phyloP scores from a whole-genome alignment of 2,888 invertebrate species.

The Bellardia bayeri region DNA sequence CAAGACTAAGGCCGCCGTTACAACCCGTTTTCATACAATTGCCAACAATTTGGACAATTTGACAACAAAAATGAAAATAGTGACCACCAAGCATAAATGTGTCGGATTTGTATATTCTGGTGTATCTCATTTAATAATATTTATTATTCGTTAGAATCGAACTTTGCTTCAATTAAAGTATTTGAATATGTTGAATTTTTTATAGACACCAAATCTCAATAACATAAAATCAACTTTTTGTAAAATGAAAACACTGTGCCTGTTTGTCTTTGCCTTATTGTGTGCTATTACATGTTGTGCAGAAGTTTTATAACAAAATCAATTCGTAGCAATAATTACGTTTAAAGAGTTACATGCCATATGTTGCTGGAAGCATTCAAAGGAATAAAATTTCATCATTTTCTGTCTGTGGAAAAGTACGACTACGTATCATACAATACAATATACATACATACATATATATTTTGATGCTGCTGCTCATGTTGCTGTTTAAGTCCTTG shows the following conservation, averaged over 20 bases:
- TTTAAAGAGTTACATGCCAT: constrained; percentile 70
- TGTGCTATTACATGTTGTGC: background rate
- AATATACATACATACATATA: background rate
- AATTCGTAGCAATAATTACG: constrained; percentile 71
- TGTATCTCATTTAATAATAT: too few relatives aligned
- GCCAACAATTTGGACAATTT: too few relatives aligned
- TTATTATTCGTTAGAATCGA: too few relatives aligned
- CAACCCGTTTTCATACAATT: too few relatives aligned
- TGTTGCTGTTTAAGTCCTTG: constrained; percentile 54
- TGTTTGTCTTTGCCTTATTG: background rate
- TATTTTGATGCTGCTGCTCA: constrained; percentile 5
- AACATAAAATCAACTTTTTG: background rate
- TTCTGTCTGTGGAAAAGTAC: constrained; percentile 20
- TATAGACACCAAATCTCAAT: too few relatives aligned
- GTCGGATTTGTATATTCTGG: too few relatives aligned
- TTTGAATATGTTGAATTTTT: too few relatives aligned
- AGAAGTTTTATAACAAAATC: constrained; percentile 65
- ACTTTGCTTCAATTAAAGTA: too few relatives aligned
- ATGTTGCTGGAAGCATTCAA: constrained; percentile 67
- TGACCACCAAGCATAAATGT: too few relatives aligned
- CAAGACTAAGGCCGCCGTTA: too few relatives aligned
- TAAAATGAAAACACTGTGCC: background rate
- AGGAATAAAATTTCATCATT: constrained; percentile 51
- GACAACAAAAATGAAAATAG: too few relatives aligned
- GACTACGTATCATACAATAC: background rate